Evolutionary conservation across 2,797 vertebrate species (phyloP), one percentile per base, ranked within the genome.

Genomic region (Sebastiscus albofasciatus): DNA sequence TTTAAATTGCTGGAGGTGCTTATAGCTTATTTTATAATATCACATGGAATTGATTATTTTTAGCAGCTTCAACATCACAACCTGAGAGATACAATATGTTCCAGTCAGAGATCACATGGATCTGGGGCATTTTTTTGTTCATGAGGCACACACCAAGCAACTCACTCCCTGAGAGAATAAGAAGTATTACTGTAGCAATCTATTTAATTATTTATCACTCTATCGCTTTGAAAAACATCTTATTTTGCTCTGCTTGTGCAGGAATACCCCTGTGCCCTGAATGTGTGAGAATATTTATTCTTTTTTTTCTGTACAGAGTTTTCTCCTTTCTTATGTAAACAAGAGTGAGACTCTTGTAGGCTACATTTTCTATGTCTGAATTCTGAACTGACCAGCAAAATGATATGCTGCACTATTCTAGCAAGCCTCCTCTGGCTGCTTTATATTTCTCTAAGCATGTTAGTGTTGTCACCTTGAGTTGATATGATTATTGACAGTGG

Each of bases 201-300:
- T 90, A 61, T 81, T 92, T 68, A 90, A 93, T 92, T 87, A 94
- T 93, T 91, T 87, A 92, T 90, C 20, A 34, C 39, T 77, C 42
- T 69, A 69, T 82, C 79, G 81, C 68, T 85, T 82, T 89, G 66
- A 83, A 83, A 87, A 80, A 84, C 64, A 60, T 79, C 71, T 81
- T 76, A 65, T 88, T 86, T 86, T 77, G 61, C 65, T 59, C 56
- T 62, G 75, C 70, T 75, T 80, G 69, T 81, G 77, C 77, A 82
- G 62, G 74, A 89, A 84, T 78, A 84, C 46, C 75, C 72, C 18
- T 74, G 26, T 78, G 80, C 60, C 67, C 59, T n/a, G 74, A 77
- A 67, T 80, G 62, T 77, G 68, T 72, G 67, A 72, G 70, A 89
- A 75, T 78, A 77, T 81, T 22, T 60, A 61, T 85, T 62, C 11